These are phyloP conservation scores for Phycodurus eques DNA, from an alignment of 2,113 vertebrate genomes.

Conservation along the genomic window DNA sequence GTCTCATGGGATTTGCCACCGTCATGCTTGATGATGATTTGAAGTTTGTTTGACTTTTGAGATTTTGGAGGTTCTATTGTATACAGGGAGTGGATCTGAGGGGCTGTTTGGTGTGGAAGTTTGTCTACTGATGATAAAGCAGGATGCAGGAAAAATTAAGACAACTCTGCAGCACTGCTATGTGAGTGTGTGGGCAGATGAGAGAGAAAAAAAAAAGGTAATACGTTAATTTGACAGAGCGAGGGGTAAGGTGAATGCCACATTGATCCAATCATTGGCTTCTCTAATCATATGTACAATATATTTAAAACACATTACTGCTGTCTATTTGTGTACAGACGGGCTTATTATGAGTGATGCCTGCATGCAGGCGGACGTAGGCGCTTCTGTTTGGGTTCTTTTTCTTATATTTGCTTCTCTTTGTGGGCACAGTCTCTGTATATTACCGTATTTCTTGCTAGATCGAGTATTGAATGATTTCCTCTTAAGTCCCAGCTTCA, in stretches of 20 bases:
- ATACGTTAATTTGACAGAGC: slow-evolving; percentile 30
- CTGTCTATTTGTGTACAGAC: neutral
- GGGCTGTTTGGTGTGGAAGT: neutral
- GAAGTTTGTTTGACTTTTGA: neutral
- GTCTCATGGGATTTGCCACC: no score
- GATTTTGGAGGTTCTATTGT: neutral
- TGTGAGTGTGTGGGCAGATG: slow-evolving; percentile 19
- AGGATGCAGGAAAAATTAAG: slow-evolving; percentile 8
- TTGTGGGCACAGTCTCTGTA: neutral
- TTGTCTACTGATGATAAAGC: neutral
- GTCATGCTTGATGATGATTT: no score
- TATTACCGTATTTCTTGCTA: slow-evolving; percentile 8
- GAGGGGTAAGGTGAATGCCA: slow-evolving; percentile 6
- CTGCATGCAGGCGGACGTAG: neutral
- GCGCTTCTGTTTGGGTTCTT: neutral
- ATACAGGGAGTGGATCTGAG: neutral
- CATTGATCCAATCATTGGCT: slow-evolving; percentile 28
- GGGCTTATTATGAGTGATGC: slow-evolving; percentile 12
- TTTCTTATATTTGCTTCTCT: neutral
- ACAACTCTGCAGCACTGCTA: neutral
- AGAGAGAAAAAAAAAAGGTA: slow-evolving; percentile 27
- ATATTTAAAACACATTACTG: slow-evolving; percentile 28
- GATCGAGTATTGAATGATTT: neutral
- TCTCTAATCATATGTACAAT: neutral
- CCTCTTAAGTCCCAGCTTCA: neutral